Percentiles rank a stretch among this genome's conserved stretches.
Evolutionary conservation across 2,797 vertebrate species (phyloP).

Genomic region (Malurus leucopterus): DNA sequence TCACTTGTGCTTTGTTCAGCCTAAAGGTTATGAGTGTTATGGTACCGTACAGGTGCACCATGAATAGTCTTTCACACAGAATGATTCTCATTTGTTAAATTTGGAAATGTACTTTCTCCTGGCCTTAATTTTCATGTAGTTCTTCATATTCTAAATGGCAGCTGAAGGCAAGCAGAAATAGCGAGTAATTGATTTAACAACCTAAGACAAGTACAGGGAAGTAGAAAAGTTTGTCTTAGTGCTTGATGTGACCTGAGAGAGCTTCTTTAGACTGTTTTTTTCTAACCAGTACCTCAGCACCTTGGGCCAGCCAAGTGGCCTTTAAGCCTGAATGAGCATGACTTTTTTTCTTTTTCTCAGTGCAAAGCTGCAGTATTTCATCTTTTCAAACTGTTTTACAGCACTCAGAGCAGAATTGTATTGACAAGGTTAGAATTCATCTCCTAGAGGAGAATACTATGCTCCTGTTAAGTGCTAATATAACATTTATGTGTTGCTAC

Average conservation of each 20-base stretch:
- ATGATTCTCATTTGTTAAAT: conserved; percentile 60
- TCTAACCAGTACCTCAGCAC: conserved; percentile 70
- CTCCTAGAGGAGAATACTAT: conserved; percentile 83
- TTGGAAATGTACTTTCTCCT: conserved; percentile 52
- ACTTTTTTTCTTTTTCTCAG: conserved; percentile 58
- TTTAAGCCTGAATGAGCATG: conserved; percentile 90
- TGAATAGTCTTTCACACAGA: conserved; percentile 44
- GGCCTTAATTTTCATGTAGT: conserved; percentile 59
- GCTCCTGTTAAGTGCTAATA: conserved; percentile 87
- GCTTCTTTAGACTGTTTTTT: conserved; percentile 66
- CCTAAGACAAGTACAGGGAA: conserved; percentile 77
- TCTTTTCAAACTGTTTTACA: conserved; percentile 79
- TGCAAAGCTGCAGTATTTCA: conserved; percentile 71
- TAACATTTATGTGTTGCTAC: conserved; percentile 87
- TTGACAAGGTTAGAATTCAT: conserved; percentile 88
- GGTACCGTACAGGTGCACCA: not conserved
- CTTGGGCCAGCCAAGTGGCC: conserved; percentile 84
- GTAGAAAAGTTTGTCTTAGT: conserved; percentile 71
- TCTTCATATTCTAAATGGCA: conserved; percentile 63
- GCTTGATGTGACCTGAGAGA: conserved; percentile 78
- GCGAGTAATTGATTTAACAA: conserved; percentile 78
- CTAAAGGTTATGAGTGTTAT: conserved; percentile 39
- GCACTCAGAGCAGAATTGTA: conserved; percentile 83
- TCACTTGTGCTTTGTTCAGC: conserved; percentile 9
- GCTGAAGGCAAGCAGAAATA: conserved; percentile 64